Evolutionary conservation across 1,140 invertebrate species (phyloP).

Genomic region (Lepidurus arcticus): DNA sequence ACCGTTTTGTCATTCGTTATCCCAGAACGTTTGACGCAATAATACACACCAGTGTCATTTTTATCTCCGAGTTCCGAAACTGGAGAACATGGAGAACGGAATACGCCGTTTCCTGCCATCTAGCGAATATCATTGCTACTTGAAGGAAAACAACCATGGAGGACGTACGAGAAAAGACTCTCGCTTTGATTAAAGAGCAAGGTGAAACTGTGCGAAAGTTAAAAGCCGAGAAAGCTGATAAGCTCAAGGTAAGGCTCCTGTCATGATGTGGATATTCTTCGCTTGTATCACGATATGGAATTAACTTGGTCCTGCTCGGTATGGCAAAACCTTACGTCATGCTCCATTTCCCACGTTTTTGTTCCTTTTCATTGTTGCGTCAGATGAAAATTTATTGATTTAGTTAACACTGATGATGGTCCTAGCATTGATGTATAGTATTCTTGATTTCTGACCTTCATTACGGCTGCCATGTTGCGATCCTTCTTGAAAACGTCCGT

Average conservation of each 20-base stretch:
- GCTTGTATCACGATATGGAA: slow-evolving; percentile 37
- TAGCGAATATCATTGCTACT: background rate
- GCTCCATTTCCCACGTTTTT: background rate
- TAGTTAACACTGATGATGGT: slow-evolving; percentile 32
- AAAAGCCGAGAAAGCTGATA: slow-evolving; percentile 69
- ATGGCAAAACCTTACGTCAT: slow-evolving; percentile 14
- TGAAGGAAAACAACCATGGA: slow-evolving; percentile 26
- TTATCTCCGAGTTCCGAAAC: too few relatives aligned
- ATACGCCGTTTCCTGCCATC: background rate
- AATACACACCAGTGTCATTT: too few relatives aligned
- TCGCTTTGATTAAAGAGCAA: slow-evolving; percentile 67
- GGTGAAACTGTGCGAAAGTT: slow-evolving; percentile 72
- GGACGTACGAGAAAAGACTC: slow-evolving; percentile 36
- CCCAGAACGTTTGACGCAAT: too few relatives aligned
- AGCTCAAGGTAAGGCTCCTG: slow-evolving; percentile 55
- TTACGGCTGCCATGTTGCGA: background rate
- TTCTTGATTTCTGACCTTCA: background rate
- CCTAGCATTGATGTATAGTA: slow-evolving; percentile 37
- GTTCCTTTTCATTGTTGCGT: slow-evolving; percentile 27
- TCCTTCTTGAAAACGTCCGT: background rate
- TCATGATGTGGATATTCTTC: slow-evolving; percentile 25
- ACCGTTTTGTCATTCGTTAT: too few relatives aligned
- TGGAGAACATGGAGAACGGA: too few relatives aligned
- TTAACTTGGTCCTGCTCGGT: background rate
- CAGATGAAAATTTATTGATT: slow-evolving; percentile 33